Evolutionary conservation across 2,888 invertebrate species (phyloP).

Genomic region (Mechanitis mazaeus): DNA sequence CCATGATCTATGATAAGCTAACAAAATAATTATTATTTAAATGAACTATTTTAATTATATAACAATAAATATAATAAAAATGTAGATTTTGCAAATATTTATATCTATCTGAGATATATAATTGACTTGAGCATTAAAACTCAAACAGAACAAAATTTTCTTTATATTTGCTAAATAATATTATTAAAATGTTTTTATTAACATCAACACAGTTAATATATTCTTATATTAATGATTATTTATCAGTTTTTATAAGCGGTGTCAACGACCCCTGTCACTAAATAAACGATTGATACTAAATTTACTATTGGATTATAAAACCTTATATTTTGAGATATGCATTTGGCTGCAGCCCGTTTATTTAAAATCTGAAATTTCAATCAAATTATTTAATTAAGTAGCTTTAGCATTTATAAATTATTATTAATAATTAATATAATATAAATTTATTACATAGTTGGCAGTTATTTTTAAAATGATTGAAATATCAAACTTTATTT

Average conservation of each 20-base stretch:
- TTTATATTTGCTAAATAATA: too few species aligned
- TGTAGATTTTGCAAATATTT: too few species aligned
- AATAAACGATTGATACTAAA: slow-evolving; percentile 2
- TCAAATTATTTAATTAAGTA: not conserved
- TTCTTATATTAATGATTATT: not conserved
- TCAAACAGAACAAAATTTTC: too few species aligned
- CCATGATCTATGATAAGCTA: too few species aligned
- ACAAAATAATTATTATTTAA: too few species aligned
- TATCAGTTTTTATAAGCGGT: not conserved
- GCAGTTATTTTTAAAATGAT: not conserved
- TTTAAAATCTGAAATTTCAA: slow-evolving; percentile 6
- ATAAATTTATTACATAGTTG: not conserved
- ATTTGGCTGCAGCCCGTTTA: slow-evolving; percentile 20
- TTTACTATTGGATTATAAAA: slow-evolving; percentile 12
- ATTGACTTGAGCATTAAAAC: too few species aligned
- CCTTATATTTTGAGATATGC: slow-evolving; percentile 22
- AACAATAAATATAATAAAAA: too few species aligned
- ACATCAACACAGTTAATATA: not conserved
- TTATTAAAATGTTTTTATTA: not conserved
- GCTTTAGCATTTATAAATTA: not conserved
- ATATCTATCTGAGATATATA: too few species aligned
- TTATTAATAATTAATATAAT: not conserved
- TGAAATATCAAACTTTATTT: not conserved
- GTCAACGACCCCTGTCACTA: not conserved
- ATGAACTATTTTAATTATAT: too few species aligned